A percentile compares a stretch with the other conserved stretches of the same genome.
phyloP scores from a whole-genome alignment of 2,888 invertebrate genomes.

The Erynnis tages region DNA sequence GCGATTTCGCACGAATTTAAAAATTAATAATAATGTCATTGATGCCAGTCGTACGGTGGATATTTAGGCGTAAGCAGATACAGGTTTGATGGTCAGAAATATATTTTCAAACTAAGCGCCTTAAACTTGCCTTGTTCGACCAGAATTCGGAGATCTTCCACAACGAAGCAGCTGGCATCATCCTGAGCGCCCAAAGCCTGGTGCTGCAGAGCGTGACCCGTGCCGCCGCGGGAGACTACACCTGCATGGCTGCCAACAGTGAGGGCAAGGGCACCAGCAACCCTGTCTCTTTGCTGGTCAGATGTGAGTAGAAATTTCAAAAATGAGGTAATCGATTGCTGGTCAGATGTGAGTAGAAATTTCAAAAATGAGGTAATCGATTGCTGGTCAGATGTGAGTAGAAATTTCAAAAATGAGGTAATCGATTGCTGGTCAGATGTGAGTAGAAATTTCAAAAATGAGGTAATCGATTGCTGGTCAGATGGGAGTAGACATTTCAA shows the following conservation, averaged over 20 bases:
- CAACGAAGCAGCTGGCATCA: conserved; percentile 90
- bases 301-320: conserved; percentile 81
- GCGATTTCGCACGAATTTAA: too few relatives aligned
- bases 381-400: too few relatives aligned
- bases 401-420: too few relatives aligned
- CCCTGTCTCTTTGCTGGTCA: conserved; percentile 84
- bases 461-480: too few relatives aligned
- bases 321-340: background rate
- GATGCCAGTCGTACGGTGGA: too few relatives aligned
- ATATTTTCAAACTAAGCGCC: background rate
- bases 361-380: too few relatives aligned
- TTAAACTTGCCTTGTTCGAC: background rate
- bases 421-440: too few relatives aligned
- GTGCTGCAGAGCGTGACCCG: conserved; percentile 92
- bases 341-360: background rate
- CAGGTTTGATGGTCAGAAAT: too few relatives aligned
- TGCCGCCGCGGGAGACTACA: conserved; percentile 92
- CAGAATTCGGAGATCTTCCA: conserved; percentile 92
- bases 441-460: too few relatives aligned
- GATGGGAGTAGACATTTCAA: too few relatives aligned
- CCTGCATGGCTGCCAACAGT: conserved; percentile 91
- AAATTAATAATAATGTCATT: too few relatives aligned
- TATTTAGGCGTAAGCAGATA: too few relatives aligned
- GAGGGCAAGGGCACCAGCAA: conserved; percentile 91
- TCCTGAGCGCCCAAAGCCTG: conserved; percentile 92